Conservation (phyloP, 2,888 invertebrate genomes). For the Pollenia amentaria region DNA sequence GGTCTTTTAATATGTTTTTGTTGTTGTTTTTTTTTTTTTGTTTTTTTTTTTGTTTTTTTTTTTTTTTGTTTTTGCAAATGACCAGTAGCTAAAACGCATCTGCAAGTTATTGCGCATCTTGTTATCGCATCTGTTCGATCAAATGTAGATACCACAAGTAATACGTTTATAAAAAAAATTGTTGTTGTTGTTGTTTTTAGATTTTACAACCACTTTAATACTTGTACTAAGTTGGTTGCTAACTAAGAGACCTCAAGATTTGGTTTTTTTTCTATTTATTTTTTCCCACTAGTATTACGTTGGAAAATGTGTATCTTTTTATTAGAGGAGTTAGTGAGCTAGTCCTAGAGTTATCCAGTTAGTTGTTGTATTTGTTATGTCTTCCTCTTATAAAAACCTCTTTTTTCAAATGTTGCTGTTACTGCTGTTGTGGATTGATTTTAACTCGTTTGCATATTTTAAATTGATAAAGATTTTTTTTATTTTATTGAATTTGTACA, state of each 20-base stretch:
- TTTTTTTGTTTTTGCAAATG: slow-evolving; percentile 76
- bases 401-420: slow-evolving; percentile 37
- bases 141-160: slow-evolving; percentile 62
- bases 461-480: slow-evolving; percentile 61
- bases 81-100: slow-evolving; percentile 82
- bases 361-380: slow-evolving; percentile 28
- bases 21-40: slow-evolving; percentile 6
- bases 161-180: slow-evolving; percentile 31
- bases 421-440: slow-evolving; percentile 30
- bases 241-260: not conserved
- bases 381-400: slow-evolving; percentile 57
- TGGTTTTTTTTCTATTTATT: not conserved
- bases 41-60: slow-evolving; percentile 17
- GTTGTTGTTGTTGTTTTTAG: slow-evolving; percentile 21
- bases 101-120: slow-evolving; percentile 79
- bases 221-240: slow-evolving; percentile 25
- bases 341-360: slow-evolving; percentile 22
- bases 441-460: slow-evolving; percentile 71
- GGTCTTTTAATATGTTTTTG: slow-evolving; percentile 35
- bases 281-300: slow-evolving; percentile 2
- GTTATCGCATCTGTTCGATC: slow-evolving; percentile 77
- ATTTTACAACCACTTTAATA: slow-evolving; percentile 23
- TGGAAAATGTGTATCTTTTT: slow-evolving; percentile 55
- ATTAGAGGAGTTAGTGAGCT: slow-evolving; percentile 28
- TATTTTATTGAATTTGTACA: not conserved